Percentiles rank a stretch among this genome's conserved stretches.
phyloP scores from a whole-genome alignment of 1,140 invertebrate genomes.

The Tenebrio molitor region DNA sequence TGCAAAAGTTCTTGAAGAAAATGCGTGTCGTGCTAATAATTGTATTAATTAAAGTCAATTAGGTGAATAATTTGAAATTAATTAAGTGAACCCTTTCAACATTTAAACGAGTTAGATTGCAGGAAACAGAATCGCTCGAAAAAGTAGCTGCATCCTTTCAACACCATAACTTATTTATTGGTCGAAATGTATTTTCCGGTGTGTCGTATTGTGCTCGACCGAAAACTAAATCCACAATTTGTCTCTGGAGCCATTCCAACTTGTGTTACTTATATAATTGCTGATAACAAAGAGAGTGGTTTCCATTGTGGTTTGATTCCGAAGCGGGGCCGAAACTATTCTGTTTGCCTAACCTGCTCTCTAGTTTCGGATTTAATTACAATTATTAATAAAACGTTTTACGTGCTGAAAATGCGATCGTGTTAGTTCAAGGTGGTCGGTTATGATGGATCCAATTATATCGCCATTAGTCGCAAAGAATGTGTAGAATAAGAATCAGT shows the following conservation, averaged over 20 bases:
- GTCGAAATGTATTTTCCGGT: not conserved
- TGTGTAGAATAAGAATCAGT: slow-evolving; percentile 31
- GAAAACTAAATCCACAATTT: no score
- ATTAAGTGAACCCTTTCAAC: not conserved
- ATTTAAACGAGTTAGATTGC: no score
- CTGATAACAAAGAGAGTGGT: not conserved
- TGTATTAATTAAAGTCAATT: slow-evolving; percentile 1
- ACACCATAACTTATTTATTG: no score
- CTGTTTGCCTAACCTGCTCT: not conserved
- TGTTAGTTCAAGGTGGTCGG: not conserved
- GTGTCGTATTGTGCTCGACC: not conserved
- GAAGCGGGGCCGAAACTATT: slow-evolving; percentile 18
- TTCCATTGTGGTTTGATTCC: slow-evolving; percentile 29
- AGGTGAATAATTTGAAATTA: not conserved
- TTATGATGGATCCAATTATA: not conserved
- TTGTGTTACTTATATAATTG: slow-evolving; percentile 15
- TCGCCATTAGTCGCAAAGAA: slow-evolving; percentile 11
- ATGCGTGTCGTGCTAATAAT: not conserved
- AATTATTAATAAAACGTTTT: slow-evolving; percentile 8
- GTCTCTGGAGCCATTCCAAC: no score
- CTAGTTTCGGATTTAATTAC: slow-evolving; percentile 18
- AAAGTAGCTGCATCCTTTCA: not conserved
- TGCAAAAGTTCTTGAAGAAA: not conserved
- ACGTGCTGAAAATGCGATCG: not conserved
- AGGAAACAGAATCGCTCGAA: not conserved